These are phyloP conservation scores for Pontoporia blainvillei DNA, from an alignment of 2,113 vertebrate genomes.

Conservation along the genomic window DNA sequence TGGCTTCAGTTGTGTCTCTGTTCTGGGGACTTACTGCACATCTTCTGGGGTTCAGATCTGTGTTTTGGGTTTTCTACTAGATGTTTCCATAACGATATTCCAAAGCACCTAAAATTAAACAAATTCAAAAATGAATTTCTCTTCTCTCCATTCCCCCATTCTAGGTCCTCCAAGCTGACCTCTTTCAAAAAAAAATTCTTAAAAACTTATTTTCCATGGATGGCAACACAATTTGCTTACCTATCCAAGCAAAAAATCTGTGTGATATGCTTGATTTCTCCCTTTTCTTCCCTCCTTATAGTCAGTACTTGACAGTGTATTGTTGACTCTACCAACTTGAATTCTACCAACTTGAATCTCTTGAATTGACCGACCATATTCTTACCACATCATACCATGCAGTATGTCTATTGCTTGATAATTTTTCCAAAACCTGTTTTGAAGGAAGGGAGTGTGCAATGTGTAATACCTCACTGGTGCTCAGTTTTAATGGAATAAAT, in stretches of 20 bases:
- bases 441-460: neutral
- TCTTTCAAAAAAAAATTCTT: neutral
- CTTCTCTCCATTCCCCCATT: neutral
- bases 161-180: neutral
- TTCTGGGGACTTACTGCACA: neutral
- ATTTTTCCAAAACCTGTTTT: neutral
- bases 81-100: neutral
- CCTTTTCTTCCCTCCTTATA: neutral
- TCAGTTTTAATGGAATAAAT: neutral
- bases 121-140: neutral
- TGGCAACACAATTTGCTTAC: neutral
- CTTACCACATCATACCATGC: neutral
- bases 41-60: neutral
- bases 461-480: neutral
- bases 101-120: neutral
- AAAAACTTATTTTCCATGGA: neutral
- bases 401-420: neutral
- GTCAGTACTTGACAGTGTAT: neutral
- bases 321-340: neutral
- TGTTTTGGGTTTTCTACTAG: neutral
- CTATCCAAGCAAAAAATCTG: neutral
- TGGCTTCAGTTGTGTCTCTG: neutral
- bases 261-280: neutral
- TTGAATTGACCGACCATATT: neutral
- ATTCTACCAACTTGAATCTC: neutral